phyloP scores from a whole-genome alignment of 2,113 vertebrate species.

The Pterophyllum scalare region DNA sequence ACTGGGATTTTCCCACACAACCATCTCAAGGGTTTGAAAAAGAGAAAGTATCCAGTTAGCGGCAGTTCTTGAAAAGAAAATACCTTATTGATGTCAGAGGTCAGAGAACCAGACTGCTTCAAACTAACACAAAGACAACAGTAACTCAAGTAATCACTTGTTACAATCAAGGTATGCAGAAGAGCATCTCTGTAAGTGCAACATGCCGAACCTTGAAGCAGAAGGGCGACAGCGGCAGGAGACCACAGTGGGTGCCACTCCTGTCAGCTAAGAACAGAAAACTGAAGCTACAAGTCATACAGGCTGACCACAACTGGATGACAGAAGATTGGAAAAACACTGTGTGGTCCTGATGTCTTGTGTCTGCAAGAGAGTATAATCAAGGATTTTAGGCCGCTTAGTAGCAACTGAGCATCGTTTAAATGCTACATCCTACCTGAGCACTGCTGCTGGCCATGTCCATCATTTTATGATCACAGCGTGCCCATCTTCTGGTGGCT shows the following conservation, averaged over 20 bases:
- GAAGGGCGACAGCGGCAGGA: not conserved
- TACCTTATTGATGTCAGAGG: not conserved
- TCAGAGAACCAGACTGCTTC: not conserved
- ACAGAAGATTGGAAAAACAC: not conserved
- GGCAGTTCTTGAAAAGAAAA: not conserved
- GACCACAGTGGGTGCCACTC: not conserved
- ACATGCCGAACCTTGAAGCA: not conserved
- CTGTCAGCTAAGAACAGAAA: not conserved
- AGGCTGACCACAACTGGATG: not conserved
- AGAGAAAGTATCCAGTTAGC: not conserved
- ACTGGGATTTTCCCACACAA: not conserved
- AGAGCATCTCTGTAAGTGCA: not conserved
- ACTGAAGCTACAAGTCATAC: not conserved
- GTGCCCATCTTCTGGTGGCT: too few relatives aligned
- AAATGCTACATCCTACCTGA: not conserved
- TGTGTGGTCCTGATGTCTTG: rapidly evolving
- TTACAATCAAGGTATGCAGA: not conserved
- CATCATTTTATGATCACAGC: not conserved
- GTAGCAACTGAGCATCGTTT: too few relatives aligned
- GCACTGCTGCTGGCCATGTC: not conserved
- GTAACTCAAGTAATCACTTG: not conserved
- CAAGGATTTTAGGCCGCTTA: not conserved
- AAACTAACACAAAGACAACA: not conserved
- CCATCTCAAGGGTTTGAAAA: rapidly evolving
- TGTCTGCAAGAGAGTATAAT: not conserved